Percentiles rank a stretch among this genome's conserved stretches.
Evolutionary conservation across 2,888 invertebrate species (phyloP).

Genomic region (Eupithecia tripunctaria): DNA sequence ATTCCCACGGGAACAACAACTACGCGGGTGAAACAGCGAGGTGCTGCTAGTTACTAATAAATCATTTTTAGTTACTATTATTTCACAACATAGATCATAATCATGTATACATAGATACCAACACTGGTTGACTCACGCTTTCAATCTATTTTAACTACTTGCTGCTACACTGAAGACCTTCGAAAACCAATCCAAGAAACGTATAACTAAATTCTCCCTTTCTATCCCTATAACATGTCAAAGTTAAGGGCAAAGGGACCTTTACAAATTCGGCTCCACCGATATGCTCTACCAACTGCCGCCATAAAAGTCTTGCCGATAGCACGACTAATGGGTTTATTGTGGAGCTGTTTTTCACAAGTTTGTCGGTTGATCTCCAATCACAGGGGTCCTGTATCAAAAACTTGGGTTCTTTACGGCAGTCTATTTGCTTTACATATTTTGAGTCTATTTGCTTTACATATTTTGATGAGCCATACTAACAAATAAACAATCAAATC

Average conservation of each 20-base stretch:
- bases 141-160: neutral
- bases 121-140: too few relatives aligned
- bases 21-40: too few relatives aligned
- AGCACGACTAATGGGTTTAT: conserved; percentile 54
- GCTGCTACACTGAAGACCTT: neutral
- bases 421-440: neutral
- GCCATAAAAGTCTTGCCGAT: conserved; percentile 60
- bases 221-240: neutral
- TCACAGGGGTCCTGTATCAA: neutral
- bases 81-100: too few relatives aligned
- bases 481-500: too few relatives aligned
- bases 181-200: neutral
- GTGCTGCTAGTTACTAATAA: too few relatives aligned
- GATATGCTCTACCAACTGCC: conserved; percentile 73
- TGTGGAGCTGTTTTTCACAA: conserved; percentile 39
- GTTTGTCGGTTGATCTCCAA: conserved; percentile 18
- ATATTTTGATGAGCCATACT: too few relatives aligned
- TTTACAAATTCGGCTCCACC: conserved; percentile 70
- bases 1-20: too few relatives aligned
- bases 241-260: conserved; percentile 56
- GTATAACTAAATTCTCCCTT: neutral
- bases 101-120: too few relatives aligned
- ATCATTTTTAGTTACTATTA: too few relatives aligned
- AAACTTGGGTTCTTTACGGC: neutral
- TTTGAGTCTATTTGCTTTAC: too few relatives aligned